Evolutionary conservation across 2,113 vertebrate species (phyloP).

Genomic region (Thalassoma bifasciatum): DNA sequence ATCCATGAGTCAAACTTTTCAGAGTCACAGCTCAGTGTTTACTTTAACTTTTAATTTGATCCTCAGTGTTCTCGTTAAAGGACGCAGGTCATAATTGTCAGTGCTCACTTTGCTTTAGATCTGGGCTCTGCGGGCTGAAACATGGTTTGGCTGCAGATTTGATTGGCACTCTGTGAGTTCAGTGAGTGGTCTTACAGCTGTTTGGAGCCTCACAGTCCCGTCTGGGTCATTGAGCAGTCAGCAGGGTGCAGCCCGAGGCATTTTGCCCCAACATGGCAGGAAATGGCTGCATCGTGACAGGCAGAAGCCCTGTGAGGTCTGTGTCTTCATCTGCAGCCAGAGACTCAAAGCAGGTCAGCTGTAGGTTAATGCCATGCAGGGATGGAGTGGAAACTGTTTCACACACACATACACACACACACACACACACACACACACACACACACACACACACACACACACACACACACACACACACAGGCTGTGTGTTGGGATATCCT

Average conservation of each 20-base stretch:
- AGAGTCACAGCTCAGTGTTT: neutral
- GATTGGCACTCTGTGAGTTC: conserved; percentile 11
- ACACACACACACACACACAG: neutral
- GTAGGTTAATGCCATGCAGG: conserved; percentile 61
- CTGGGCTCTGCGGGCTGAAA: neutral
- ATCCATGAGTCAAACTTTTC: neutral
- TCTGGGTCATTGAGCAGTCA: conserved; percentile 21
- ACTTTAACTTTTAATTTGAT: neutral
- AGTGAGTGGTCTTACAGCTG: conserved; percentile 46
- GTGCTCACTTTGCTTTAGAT: neutral
- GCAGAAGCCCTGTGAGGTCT: conserved; percentile 32
- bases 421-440: too few relatives aligned
- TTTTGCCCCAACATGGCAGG: conserved; percentile 15
- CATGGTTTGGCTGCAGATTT: neutral
- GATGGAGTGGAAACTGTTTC: neutral
- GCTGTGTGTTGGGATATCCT: neutral
- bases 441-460: too few relatives aligned
- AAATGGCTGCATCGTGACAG: conserved; percentile 48
- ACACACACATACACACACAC: too few relatives aligned
- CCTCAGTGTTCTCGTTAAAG: neutral
- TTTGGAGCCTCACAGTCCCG: conserved; percentile 17
- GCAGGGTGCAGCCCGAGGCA: conserved; percentile 25
- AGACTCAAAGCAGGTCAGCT: conserved; percentile 69
- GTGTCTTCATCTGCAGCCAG: conserved; percentile 34
- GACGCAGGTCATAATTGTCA: neutral